Conservation (phyloP, 2,797 vertebrate species). For the Acomys russatus region DNA sequence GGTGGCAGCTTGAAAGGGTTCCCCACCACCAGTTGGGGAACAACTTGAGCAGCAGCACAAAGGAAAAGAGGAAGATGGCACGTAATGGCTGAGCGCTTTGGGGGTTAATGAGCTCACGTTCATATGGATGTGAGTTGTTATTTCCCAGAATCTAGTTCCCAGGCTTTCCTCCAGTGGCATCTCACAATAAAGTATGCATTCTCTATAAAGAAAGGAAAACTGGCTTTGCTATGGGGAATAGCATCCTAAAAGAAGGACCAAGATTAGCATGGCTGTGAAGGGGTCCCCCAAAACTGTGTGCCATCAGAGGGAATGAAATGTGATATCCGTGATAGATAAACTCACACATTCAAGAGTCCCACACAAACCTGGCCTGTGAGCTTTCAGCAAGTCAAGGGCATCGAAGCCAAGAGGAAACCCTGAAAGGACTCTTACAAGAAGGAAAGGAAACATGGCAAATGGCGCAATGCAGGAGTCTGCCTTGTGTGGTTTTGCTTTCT, state of each 20-base stretch:
- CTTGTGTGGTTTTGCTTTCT: neutral
- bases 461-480: neutral
- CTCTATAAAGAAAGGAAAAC: neutral
- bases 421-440: neutral
- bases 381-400: neutral
- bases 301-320: neutral
- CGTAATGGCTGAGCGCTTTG: neutral
- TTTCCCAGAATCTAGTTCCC: neutral
- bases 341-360: neutral
- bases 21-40: neutral
- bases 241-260: neutral
- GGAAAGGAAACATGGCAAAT: neutral
- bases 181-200: neutral
- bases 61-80: neutral
- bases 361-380: neutral
- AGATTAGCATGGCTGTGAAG: neutral
- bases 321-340: neutral
- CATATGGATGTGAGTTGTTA: neutral
- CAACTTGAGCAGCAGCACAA: neutral
- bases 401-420: neutral
- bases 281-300: neutral
- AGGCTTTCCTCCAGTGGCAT: neutral
- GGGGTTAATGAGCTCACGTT: neutral
- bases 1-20: neutral
- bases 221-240: neutral